Evolutionary conservation across 2,888 invertebrate genomes (phyloP).

Genomic region (Daptonema setosum): DNA sequence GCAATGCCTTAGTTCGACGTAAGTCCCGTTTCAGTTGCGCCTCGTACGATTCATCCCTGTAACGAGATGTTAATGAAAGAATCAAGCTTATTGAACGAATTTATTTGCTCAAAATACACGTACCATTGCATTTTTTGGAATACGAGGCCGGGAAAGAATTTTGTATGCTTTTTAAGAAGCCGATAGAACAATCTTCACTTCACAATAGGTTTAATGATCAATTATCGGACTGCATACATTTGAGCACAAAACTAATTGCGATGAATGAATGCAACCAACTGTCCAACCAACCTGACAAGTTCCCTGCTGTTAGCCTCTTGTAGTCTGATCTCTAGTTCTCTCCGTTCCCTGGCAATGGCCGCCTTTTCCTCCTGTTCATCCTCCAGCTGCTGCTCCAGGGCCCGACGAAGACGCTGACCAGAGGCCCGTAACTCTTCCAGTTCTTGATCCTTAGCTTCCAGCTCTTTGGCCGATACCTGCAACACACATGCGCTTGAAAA

Average conservation of each 20-base stretch:
- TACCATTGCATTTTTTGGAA: too few species aligned
- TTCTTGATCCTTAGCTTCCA: conserved; percentile 73
- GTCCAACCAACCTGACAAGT: not conserved
- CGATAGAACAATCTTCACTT: too few species aligned
- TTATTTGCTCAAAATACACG: too few species aligned
- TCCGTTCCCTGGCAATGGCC: not conserved
- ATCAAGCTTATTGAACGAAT: too few species aligned
- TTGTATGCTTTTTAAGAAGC: too few species aligned
- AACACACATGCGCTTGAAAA: too few species aligned
- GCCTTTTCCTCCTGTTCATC: conserved; percentile 63
- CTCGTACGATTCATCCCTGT: conserved; percentile 26
- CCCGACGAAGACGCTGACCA: conserved; percentile 70
- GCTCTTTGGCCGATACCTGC: conserved; percentile 41
- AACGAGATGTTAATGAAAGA: too few species aligned
- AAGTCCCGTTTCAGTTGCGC: conserved; percentile 52
- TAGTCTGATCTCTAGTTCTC: not conserved
- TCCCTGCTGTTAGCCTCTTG: not conserved
- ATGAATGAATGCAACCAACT: too few species aligned
- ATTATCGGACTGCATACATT: too few species aligned
- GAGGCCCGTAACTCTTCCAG: conserved; percentile 70
- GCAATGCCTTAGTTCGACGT: conserved; percentile 62
- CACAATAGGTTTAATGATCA: too few species aligned
- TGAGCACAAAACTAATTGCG: too few species aligned
- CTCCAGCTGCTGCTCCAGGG: conserved; percentile 70
- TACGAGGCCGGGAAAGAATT: too few species aligned